Evolutionary conservation across 1,140 invertebrate species (phyloP).

Genomic region (Drosophila triauraria): DNA sequence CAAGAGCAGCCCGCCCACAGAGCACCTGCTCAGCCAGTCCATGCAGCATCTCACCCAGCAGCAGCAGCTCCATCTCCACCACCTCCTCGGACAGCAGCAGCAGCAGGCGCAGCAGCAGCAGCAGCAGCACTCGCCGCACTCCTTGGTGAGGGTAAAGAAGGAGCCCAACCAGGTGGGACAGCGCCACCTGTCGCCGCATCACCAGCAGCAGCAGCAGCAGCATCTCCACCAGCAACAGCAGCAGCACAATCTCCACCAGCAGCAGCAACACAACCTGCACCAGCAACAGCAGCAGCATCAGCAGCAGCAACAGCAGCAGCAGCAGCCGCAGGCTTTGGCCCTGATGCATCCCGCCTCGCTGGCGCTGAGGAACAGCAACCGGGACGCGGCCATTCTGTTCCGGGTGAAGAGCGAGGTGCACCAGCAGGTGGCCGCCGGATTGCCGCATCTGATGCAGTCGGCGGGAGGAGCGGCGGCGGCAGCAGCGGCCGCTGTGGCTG

Average conservation of each 20-base stretch:
- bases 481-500: constrained; percentile 73
- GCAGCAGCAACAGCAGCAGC: constrained; percentile 81
- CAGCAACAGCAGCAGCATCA: constrained; percentile 57
- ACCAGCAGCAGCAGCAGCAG: constrained; percentile 70
- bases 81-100: constrained; percentile 84
- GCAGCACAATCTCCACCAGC: constrained; percentile 66
- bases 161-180: constrained; percentile 85
- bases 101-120: constrained; percentile 81
- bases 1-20: constrained; percentile 78
- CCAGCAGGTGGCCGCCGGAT: constrained; percentile 76
- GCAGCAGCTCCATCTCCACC: constrained; percentile 74
- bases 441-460: constrained; percentile 72
- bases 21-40: constrained; percentile 82
- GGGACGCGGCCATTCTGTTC: constrained; percentile 79
- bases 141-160: constrained; percentile 85
- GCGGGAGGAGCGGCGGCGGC: constrained; percentile 66
- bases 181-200: constrained; percentile 69
- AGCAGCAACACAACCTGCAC: constrained; percentile 31
- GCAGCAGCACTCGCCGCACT: constrained; percentile 85
- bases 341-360: constrained; percentile 81
- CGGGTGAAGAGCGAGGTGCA: constrained; percentile 84
- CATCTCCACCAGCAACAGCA: constrained; percentile 75
- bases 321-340: constrained; percentile 77
- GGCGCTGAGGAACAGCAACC: constrained; percentile 74
- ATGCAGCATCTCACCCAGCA: constrained; percentile 81